phyloP scores from a whole-genome alignment of 1,140 invertebrate genomes.

The Drosophila trapezifrons region DNA sequence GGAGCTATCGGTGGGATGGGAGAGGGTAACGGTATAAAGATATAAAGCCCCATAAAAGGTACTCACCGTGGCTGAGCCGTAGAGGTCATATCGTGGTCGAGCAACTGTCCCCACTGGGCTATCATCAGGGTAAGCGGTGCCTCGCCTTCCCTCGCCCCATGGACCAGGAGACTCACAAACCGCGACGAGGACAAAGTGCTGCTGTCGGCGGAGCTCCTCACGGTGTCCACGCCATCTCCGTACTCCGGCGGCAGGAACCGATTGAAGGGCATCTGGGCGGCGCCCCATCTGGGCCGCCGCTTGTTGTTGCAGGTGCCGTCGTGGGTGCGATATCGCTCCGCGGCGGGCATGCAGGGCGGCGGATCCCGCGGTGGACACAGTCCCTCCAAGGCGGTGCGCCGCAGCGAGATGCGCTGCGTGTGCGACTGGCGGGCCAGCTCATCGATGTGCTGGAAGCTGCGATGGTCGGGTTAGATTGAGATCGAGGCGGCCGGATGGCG shows the following conservation, averaged over 20 bases:
- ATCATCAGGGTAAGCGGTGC: constrained; percentile 89
- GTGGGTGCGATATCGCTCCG: constrained; percentile 89
- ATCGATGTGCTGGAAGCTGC: constrained; percentile 77
- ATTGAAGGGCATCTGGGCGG: constrained; percentile 92
- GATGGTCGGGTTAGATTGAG: constrained; percentile 6
- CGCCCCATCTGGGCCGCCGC: constrained; percentile 90
- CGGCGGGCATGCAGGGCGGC: constrained; percentile 79
- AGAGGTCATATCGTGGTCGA: constrained; percentile 92
- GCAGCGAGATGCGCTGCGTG: constrained; percentile 75
- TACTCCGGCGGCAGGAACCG: constrained; percentile 93
- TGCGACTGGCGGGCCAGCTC: constrained; percentile 80
- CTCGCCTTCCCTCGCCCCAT: constrained; percentile 87
- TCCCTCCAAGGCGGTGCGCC: constrained; percentile 75
- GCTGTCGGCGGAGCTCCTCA: constrained; percentile 86
- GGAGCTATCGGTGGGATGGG: constrained; percentile 84
- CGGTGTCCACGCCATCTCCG: constrained; percentile 89
- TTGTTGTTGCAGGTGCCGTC: constrained; percentile 95
- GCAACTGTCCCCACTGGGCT: constrained; percentile 93
- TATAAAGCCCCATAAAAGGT: too few relatives aligned
- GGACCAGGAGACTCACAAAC: constrained; percentile 88
- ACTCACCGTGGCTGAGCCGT: constrained; percentile 85
- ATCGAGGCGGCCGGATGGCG: constrained; percentile 1
- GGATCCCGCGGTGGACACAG: constrained; percentile 78
- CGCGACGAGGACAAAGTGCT: constrained; percentile 87
- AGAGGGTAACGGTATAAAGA: too few relatives aligned